Percentiles rank a stretch among this genome's conserved stretches.
Evolutionary conservation across 1,140 invertebrate genomes (phyloP).

Genomic region (Gryllus bimaculatus): DNA sequence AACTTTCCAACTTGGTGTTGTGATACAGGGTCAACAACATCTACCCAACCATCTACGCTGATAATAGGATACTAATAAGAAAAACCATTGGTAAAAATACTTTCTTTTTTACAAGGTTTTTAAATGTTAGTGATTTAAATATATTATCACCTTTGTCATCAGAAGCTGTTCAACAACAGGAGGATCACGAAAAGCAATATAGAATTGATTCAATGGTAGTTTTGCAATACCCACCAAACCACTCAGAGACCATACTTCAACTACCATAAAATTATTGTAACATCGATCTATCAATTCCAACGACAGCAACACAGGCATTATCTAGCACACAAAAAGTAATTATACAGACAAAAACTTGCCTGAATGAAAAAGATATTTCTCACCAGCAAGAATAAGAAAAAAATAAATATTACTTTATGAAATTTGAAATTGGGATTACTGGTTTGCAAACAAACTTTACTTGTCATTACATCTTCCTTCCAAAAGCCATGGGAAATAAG

Average conservation of each 20-base stretch:
- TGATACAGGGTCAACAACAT: slow-evolving; percentile 37
- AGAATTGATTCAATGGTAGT: slow-evolving; percentile 48
- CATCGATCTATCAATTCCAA: slow-evolving; percentile 42
- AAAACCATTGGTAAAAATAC: slow-evolving; percentile 14
- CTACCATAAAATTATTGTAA: slow-evolving; percentile 43
- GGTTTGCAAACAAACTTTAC: slow-evolving; percentile 35
- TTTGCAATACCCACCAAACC: slow-evolving; percentile 42
- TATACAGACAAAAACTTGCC: slow-evolving; percentile 17
- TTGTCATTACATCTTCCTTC: slow-evolving; percentile 37
- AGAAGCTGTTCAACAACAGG: slow-evolving; percentile 42
- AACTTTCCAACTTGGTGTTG: slow-evolving; percentile 39
- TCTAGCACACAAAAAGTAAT: slow-evolving; percentile 30
- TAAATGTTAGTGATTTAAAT: neutral
- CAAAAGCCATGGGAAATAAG: slow-evolving; percentile 42
- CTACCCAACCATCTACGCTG: slow-evolving; percentile 47
- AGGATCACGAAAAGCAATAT: slow-evolving; percentile 46
- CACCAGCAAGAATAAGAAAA: neutral
- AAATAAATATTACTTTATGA: slow-evolving; percentile 33
- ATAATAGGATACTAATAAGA: slow-evolving; percentile 44
- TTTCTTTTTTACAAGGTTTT: neutral
- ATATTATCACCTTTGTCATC: slow-evolving; percentile 27
- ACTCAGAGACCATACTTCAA: slow-evolving; percentile 44
- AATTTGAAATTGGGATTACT: slow-evolving; percentile 42
- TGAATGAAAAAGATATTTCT: neutral
- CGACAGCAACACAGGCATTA: slow-evolving; percentile 45